Evolutionary conservation across 2,113 vertebrate genomes (phyloP).

Genomic region (Anolis sagrei): DNA sequence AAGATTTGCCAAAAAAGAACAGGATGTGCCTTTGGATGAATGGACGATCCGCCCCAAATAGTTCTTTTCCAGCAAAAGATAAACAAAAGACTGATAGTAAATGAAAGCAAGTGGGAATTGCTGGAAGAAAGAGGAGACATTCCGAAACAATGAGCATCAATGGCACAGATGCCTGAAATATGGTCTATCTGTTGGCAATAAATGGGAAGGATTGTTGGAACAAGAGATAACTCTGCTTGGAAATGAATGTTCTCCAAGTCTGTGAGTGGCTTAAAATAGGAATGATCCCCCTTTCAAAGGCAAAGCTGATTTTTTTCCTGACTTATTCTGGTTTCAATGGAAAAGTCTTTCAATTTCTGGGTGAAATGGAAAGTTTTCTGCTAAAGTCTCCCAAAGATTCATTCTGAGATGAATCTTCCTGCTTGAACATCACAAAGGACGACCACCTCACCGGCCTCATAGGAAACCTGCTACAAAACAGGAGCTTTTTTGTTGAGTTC

Average conservation of each 20-base stretch:
- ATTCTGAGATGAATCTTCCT: too few relatives aligned
- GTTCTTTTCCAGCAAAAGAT: background rate
- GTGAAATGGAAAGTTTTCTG: too few relatives aligned
- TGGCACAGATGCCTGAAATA: too few relatives aligned
- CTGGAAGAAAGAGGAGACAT: background rate
- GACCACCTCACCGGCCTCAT: too few relatives aligned
- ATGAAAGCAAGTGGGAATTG: too few relatives aligned
- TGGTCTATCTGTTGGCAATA: too few relatives aligned
- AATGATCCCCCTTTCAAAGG: background rate
- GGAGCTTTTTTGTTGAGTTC: too few relatives aligned
- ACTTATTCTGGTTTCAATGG: too few relatives aligned
- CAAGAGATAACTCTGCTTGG: background rate
- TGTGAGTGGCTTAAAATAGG: background rate
- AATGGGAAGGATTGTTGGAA: background rate
- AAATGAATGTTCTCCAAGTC: background rate
- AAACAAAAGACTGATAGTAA: background rate
- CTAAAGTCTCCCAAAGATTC: too few relatives aligned
- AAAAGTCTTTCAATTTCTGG: background rate
- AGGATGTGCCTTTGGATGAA: background rate
- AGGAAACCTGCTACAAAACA: too few relatives aligned
- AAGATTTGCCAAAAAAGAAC: background rate
- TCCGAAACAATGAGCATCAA: background rate
- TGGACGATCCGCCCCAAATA: background rate
- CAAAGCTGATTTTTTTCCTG: background rate
- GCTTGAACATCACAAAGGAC: too few relatives aligned